phyloP scores from a whole-genome alignment of 2,113 vertebrate species.

The Fregata magnificens region DNA sequence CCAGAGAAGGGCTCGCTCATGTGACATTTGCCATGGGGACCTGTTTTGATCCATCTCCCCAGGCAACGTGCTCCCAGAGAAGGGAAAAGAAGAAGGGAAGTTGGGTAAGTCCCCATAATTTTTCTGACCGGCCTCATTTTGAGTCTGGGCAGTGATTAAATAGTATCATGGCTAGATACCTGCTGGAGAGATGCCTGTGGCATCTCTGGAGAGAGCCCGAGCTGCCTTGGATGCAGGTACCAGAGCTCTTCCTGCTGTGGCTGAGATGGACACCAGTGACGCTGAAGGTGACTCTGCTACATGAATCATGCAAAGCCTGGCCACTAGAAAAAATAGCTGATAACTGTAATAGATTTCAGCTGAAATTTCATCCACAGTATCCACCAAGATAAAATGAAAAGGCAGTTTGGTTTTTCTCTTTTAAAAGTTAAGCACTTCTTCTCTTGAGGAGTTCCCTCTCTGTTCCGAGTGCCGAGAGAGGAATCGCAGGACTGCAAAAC shows the following conservation, averaged over 20 bases:
- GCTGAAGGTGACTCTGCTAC: background rate
- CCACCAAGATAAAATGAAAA: background rate
- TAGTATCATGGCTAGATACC: background rate
- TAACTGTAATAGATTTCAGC: background rate
- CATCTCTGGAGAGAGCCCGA: background rate
- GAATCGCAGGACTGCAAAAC: background rate
- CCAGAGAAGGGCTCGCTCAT: background rate
- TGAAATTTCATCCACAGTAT: background rate
- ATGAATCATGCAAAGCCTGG: background rate
- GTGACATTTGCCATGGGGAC: rapidly evolving
- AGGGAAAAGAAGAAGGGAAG: background rate
- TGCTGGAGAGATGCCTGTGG: background rate
- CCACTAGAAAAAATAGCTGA: background rate
- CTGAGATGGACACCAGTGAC: background rate
- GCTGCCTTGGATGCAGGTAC: background rate
- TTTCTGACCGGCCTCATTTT: background rate
- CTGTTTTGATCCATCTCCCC: background rate
- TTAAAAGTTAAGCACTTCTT: background rate
- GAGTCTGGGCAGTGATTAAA: background rate
- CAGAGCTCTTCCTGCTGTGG: background rate
- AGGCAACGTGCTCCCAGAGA: background rate
- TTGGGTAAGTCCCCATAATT: background rate
- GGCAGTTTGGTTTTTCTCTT: background rate
- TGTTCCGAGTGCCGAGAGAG: background rate
- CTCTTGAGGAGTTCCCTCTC: background rate